Base-by-base conservation (phyloP, 2,797 vertebrate genomes). In the Lophius americanus region DNA sequence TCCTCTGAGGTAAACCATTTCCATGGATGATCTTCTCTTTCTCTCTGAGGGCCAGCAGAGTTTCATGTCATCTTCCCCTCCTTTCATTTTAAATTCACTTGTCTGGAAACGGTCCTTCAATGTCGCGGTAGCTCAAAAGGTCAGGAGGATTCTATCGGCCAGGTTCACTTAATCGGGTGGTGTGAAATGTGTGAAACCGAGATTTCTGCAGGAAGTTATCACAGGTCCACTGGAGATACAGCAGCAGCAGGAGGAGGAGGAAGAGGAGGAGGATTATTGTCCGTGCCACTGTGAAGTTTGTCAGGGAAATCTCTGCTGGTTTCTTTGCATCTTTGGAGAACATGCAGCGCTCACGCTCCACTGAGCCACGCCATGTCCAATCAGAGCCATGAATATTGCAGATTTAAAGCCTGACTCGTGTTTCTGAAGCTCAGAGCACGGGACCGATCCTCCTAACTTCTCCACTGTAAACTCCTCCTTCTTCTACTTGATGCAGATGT, bases 331-430 rank as follows among this genome's bases (percentile, higher is more conserved):
- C 75, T 76, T 57, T 66, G 68, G 55, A 70, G 78, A 85, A 74
- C 73, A 77, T 0, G 42, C 70, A 60, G 76, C 8, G 41, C 47
- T 43, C 8, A 10, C 53, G 80, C 81, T 72, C 73, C 81, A 77
- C 79, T 85, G 85, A 84, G 65, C 85, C 70, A 70, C 32, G 81
- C 71, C 87, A 80, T 82, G 84, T 89, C 66, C 9, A 39, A 85
- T 87, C 81, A 85, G 61, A 51, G 67, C 64, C 1, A n/a, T 89
- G 75, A 88, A 90, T 86, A 89, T 83, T 85, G 68, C 79, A 81
- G 68, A 76, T 70, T 81, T 77, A 78, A 77, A 80, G 70, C 85
- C 68, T 79, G 75, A 76, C 76, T 86, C 82, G 50, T 76, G 68
- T 73, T 78, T 79, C 80, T 77, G 75, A 86, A 78, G 68, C 78